phyloP scores from a whole-genome alignment of 2,113 vertebrate species.

The Prietella phreatophila region DNA sequence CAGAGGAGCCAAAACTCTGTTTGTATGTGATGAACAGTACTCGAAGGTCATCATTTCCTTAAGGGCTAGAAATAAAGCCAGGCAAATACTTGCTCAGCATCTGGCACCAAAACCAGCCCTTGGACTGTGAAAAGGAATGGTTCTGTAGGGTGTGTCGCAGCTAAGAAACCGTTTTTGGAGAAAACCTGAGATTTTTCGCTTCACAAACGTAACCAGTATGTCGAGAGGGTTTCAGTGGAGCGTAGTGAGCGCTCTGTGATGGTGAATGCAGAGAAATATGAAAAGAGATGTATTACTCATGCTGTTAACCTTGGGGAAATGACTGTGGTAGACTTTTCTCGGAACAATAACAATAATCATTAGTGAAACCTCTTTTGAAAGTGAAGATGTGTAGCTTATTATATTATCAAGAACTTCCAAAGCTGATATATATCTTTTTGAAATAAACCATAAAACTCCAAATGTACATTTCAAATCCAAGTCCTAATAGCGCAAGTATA shows the following conservation, averaged over 20 bases:
- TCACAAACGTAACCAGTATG: background rate
- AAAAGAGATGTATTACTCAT: background rate
- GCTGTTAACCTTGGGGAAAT: background rate
- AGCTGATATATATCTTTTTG: too few species aligned
- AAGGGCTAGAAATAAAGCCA: slow-evolving; percentile 5
- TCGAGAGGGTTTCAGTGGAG: background rate
- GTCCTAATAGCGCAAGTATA: too few species aligned
- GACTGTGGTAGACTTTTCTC: background rate
- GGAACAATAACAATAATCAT: background rate
- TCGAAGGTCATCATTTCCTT: background rate
- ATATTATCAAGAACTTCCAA: too few species aligned
- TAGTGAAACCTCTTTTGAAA: background rate
- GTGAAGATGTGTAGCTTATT: background rate
- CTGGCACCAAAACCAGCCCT: background rate
- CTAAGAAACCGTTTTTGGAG: background rate
- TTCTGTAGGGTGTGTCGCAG: background rate
- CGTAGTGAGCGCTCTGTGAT: background rate
- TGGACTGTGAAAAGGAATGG: background rate
- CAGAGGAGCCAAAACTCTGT: background rate
- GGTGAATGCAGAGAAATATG: background rate
- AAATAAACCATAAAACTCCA: too few species aligned
- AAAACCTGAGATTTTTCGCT: background rate
- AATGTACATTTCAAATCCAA: too few species aligned
- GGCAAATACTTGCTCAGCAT: slow-evolving; percentile 10
- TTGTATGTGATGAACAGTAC: background rate